Evolutionary conservation across 1,140 invertebrate species (phyloP), one percentile per base, ranked within the genome.

Genomic region (Piezodorus guildinii): DNA sequence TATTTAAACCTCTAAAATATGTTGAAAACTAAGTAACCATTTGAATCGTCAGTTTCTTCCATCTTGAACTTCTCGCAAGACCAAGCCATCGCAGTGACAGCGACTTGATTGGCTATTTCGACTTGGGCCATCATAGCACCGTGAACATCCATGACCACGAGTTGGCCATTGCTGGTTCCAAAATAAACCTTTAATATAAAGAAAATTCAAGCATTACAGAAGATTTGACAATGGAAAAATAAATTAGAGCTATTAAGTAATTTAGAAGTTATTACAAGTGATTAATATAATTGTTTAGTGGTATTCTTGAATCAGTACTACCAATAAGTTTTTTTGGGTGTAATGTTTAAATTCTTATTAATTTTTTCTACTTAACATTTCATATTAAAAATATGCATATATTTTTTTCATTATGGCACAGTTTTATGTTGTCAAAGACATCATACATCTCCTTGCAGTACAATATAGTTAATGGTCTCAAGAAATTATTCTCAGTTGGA

Each of bases 41-140:
- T 54, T 23, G 64, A 43, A 60, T 88, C 85, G 67, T 94, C 90
- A 23, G 84, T 85, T 74, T 96, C 94, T 73, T 96, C 94, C 91
- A 98, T 96, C 77, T 95, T 96, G 74, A 98, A 98, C 72, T 96
- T 96, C 73, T 96, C 92, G 73, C 93, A 96, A 39, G 91, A 95
- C 94, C 94, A 98, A 16, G 89, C 86, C 88, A 98, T 94, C 30
- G 85, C 84, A 6, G 83, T 86, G 66, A 97, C 93, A 16, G 87
- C 85, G 34, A 89, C 84, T 68, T 91, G 89, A 21, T 80, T 79
- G 56, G 83, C 80, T 1, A 96, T 72, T 71, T 91, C 86, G 2
- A 95, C 87, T 77, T 96, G 86, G 16, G 91, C 91, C 19, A 96
- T 86, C 87, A 96, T 94, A 16, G 90, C 88, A 0, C 94, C 94